A percentile compares a stretch with the other conserved stretches of the same genome.
Conservation (phyloP, 2,797 vertebrate species). For the Pseudotriccus pelzelni region DNA sequence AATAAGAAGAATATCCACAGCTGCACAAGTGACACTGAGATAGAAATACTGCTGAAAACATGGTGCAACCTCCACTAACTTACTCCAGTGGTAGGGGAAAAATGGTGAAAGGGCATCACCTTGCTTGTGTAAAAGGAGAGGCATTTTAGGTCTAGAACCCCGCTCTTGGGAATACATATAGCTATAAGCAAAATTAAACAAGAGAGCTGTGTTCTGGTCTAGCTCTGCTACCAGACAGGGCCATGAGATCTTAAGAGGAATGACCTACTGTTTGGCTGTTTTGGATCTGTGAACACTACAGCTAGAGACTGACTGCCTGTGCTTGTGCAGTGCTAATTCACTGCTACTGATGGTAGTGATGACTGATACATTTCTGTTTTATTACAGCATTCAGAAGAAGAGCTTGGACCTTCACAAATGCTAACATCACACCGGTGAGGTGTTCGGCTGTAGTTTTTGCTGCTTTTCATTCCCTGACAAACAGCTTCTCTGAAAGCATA, state of each 20-base stretch:
- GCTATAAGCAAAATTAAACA: not conserved
- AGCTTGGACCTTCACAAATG: conserved; percentile 78
- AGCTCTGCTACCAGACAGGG: not conserved
- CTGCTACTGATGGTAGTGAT: not conserved
- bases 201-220: not conserved
- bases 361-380: not conserved
- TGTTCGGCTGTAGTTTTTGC: conserved; percentile 76
- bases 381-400: conserved; percentile 80
- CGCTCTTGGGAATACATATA: not conserved
- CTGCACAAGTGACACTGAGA: not conserved
- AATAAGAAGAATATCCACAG: not conserved
- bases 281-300: not conserved
- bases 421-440: conserved; percentile 75
- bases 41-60: not conserved
- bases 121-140: not conserved
- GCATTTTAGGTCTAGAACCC: not conserved
- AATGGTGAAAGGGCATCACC: not conserved
- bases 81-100: not conserved
- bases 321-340: not conserved
- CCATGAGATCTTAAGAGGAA: not conserved
- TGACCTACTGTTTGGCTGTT: not conserved
- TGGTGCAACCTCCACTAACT: not conserved
- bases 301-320: not conserved
- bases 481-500: conserved; percentile 72
- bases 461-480: conserved; percentile 75